Evolutionary conservation across 2,797 vertebrate genomes (phyloP), one percentile per base, ranked within the genome.

Genomic region (Silurus lanzhouensis): DNA sequence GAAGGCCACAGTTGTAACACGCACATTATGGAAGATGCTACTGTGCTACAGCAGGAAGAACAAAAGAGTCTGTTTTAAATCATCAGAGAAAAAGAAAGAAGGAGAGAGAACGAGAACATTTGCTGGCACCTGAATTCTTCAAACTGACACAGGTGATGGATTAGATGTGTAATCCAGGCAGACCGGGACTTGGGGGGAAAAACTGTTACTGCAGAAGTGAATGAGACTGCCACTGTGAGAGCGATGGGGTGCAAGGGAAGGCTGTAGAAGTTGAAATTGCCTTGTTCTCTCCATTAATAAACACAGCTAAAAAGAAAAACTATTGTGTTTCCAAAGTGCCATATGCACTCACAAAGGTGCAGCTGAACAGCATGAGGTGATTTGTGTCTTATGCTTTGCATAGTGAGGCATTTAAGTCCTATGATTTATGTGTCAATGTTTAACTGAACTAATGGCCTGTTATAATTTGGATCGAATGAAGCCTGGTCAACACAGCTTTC

Each of bases 91-190:
- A 31, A 46, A 83, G 76, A 61, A 75, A 68, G 20, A 44, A 81
- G 6, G 12, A 64, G 68, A 88, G 5, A 67, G 77, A 77, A 6
- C 77, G 63, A n/a, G 80, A 81, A 81, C 72, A 91, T 92, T 92
- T 89, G 89, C 92, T 91, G 94, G 95, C 94, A 94, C 92, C 89
- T 89, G 92, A 93, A 93, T 94, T 93, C 93, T 93, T 93, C 94
- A 92, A 91, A 85, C 91, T 93, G 95, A 94, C 93, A 94, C 89
- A 64, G 86, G 93, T 95, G 95, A 96, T 87, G 86, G 82, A 87
- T 87, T 87, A 87, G 94, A 94, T 92, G 92, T 89, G 91, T 94
- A 95, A 95, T 94, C 92, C 91, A 93, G 91, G 91, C 90, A 68
- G 93, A 95, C 92, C 91, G 91, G 91, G 90, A 88, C 91, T 83